Conservation (phyloP, 1,140 invertebrate species). For the Leguminivora glycinivorella region DNA sequence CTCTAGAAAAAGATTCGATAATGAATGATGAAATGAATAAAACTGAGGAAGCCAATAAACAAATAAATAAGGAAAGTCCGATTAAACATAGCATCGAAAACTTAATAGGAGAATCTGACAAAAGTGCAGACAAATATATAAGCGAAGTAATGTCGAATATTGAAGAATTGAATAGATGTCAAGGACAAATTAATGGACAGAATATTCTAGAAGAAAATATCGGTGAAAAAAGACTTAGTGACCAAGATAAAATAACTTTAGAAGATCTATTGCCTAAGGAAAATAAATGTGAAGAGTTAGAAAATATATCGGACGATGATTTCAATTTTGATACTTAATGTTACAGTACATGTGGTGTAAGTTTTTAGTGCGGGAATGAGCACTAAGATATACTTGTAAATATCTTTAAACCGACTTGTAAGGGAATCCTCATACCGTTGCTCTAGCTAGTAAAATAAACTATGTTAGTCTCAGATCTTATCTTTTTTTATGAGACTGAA, state of each 20-base stretch:
- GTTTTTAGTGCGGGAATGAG: too few species aligned
- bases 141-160: constrained; percentile 14
- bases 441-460: too few species aligned
- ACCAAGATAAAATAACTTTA: constrained; percentile 34
- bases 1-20: not conserved
- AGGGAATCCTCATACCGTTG: too few species aligned
- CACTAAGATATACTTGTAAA: too few species aligned
- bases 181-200: not conserved
- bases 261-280: constrained; percentile 33
- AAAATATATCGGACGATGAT: constrained; percentile 45
- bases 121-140: constrained; percentile 3
- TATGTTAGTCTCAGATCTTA: too few species aligned
- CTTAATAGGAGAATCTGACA: constrained; percentile 6
- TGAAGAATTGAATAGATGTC: not conserved
- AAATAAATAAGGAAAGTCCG: constrained; percentile 12
- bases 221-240: constrained; percentile 34
- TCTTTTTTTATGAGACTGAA: too few species aligned
- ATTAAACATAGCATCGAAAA: constrained; percentile 19
- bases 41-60: not conserved
- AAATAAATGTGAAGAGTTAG: constrained; percentile 35
- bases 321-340: constrained; percentile 41
- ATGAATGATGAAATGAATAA: not conserved
- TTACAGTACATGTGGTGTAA: too few species aligned
- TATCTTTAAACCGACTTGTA: too few species aligned
- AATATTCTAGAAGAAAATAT: constrained; percentile 44